Evolutionary conservation across 1,140 invertebrate genomes (phyloP).

Genomic region (Trachymyrmex cornetzi): DNA sequence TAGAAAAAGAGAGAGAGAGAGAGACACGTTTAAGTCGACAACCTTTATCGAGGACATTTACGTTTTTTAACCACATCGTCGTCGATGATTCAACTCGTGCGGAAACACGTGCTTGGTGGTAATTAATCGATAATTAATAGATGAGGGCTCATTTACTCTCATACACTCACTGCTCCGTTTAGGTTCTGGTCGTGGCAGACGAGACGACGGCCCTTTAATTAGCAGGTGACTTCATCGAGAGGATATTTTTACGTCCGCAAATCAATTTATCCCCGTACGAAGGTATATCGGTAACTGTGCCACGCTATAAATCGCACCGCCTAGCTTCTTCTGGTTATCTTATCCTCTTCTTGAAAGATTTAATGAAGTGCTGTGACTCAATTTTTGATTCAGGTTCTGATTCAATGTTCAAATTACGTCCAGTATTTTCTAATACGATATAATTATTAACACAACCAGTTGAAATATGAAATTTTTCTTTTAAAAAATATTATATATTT

Average conservation of each 20-base stretch:
- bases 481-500: not conserved
- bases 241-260: conserved; percentile 59
- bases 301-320: conserved; percentile 45
- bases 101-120: conserved; percentile 54
- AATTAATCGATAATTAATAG: conserved; percentile 59
- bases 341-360: conserved; percentile 25
- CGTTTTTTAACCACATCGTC: conserved; percentile 61
- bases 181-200: conserved; percentile 45
- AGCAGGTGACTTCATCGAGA: conserved; percentile 46
- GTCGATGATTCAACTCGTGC: conserved; percentile 59
- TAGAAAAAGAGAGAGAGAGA: not conserved
- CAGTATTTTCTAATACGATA: not conserved
- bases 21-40: conserved; percentile 42
- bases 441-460: not conserved
- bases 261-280: conserved; percentile 54
- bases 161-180: conserved; percentile 45
- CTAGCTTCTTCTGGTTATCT: conserved; percentile 12
- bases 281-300: conserved; percentile 63
- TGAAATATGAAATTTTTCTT: not conserved
- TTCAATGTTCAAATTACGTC: not conserved
- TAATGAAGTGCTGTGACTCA: not conserved
- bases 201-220: conserved; percentile 59
- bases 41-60: conserved; percentile 56
- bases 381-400: not conserved
- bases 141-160: conserved; percentile 54